Base-by-base conservation (phyloP, 2,113 vertebrate species). In the Pao palembangensis region DNA sequence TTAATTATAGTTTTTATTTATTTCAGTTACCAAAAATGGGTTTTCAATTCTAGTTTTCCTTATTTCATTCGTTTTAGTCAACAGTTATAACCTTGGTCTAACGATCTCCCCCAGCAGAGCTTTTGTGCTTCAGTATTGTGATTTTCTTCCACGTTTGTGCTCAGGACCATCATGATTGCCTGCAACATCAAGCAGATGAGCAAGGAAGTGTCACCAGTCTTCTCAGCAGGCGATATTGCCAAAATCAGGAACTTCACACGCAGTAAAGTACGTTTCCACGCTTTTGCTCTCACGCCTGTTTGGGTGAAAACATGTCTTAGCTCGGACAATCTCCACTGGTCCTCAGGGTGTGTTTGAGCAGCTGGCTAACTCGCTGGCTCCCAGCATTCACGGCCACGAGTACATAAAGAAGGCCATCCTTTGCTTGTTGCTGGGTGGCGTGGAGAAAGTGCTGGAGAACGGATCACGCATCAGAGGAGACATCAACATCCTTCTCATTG, bases 351-450 rank as follows among this genome's bases (percentile, higher is more conserved):
- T 95, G 58, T 99, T 99, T 58, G 85, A 95, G 42, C 94, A 96
- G 90, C 86, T 99, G 76, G 82, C 94, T 0, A 90, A 64, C 14
- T 98, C 96, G 0, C 64, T 99, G 81, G 96, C 96, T 17, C 97
- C 97, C 51, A 98, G 95, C 34, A 99, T 99, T 85, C 95, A 99
- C 0, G 97, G 97, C 0, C 95, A 99, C 0, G 91, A 94, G 54
- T 98, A 95, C 79, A 96, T 99, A 64, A 99, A 99, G 92, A 98
- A 97, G 76, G 97, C 97, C 2, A 92, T 98, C 69, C 93, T 99
- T 12, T 99, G 97, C 79, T 91, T 99, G 93, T 83, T 99, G 48
- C 88, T 99, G 0, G 97, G 97, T 11, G 97, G 97, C 0, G 95
- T 96, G 71, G 97, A 98, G 86, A 98, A 96, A 76, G 80, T 96